Percentiles rank a stretch among this genome's conserved stretches.
Conservation (phyloP, 2,113 vertebrate genomes). For the Trachemys scripta region DNA sequence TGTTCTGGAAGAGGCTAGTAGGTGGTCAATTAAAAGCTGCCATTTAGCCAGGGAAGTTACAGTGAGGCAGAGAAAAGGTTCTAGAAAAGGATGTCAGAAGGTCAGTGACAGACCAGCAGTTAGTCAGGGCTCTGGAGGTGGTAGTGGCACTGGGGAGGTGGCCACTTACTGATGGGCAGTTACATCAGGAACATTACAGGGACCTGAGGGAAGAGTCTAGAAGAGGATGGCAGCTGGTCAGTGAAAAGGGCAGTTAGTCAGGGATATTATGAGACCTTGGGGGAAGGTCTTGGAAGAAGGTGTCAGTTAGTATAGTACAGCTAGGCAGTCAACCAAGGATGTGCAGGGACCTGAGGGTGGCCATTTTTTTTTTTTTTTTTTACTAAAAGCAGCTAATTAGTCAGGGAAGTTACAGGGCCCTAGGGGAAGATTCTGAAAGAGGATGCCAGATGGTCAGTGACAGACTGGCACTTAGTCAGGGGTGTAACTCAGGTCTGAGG, state of each 20-base stretch:
- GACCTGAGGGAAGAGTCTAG: background rate
- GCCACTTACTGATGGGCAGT: background rate
- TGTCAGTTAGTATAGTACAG: background rate
- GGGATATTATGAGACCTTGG: background rate
- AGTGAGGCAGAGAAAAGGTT: background rate
- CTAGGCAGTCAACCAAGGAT: background rate
- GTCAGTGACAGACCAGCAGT: background rate
- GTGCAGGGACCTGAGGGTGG: background rate
- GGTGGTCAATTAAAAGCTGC: conserved; percentile 1
- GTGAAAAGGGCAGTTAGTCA: background rate
- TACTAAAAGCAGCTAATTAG: background rate
- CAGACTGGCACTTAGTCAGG: background rate
- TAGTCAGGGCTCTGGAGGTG: background rate
- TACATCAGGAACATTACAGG: background rate
- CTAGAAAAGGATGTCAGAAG: background rate
- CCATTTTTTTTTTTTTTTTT: too few relatives aligned
- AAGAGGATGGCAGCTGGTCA: background rate
- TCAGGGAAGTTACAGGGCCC: background rate
- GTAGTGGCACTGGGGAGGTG: background rate
- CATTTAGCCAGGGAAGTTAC: background rate
- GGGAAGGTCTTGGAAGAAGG: background rate
- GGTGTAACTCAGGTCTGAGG: background rate
- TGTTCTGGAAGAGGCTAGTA: fast-evolving
- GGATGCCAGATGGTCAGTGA: background rate
- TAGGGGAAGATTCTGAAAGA: background rate